These are phyloP conservation scores for Carcinoscorpius rotundicauda DNA, from an alignment of 1,140 invertebrate species.

Conservation along the genomic window DNA sequence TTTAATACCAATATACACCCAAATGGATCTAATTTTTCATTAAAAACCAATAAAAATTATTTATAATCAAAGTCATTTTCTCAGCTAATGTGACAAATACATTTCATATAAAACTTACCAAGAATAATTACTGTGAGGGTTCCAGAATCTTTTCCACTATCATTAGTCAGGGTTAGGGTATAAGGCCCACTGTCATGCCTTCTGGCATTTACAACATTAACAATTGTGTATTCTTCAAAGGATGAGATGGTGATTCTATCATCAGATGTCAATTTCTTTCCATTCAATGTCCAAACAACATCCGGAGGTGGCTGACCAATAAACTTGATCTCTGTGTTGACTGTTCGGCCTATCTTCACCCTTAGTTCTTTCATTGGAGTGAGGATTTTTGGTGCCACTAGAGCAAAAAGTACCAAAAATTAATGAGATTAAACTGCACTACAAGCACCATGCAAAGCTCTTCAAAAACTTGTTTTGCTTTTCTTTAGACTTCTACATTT, in stretches of 20 bases:
- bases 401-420: constrained; percentile 18
- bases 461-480: no score
- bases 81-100: background rate
- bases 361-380: constrained; percentile 74
- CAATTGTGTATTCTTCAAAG: constrained; percentile 78
- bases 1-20: no score
- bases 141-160: constrained; percentile 76
- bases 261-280: constrained; percentile 54
- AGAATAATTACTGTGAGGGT: constrained; percentile 78
- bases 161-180: constrained; percentile 66
- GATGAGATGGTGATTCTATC: constrained; percentile 59
- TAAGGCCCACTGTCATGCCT: constrained; percentile 72
- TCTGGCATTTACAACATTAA: constrained; percentile 79
- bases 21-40: no score
- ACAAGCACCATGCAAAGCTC: no score
- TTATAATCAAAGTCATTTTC: no score
- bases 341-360: constrained; percentile 81
- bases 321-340: constrained; percentile 85
- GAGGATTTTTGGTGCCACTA: constrained; percentile 81
- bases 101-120: constrained; percentile 30
- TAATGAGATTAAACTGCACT: no score
- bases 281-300: constrained; percentile 70
- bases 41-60: no score
- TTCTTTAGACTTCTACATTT: no score
- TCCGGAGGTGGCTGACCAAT: constrained; percentile 79